These are phyloP conservation scores for Tenthredo amoena DNA, from an alignment of 2,888 invertebrate genomes.

Conservation along the genomic window DNA sequence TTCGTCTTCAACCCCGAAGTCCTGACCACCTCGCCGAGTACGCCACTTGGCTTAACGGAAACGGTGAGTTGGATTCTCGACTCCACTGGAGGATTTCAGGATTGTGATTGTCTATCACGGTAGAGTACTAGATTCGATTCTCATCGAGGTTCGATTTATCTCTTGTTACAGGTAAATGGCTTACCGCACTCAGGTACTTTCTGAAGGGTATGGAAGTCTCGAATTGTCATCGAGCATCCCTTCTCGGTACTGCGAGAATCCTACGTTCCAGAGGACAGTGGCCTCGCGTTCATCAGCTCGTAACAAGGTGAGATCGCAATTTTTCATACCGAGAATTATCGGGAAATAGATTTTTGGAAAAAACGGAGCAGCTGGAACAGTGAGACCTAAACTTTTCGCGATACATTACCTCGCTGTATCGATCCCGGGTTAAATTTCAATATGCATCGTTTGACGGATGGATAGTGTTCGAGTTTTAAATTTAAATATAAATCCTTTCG, in stretches of 20 bases:
- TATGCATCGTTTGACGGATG: constrained; percentile 68
- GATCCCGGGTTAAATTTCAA: constrained; percentile 62
- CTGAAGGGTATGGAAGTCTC: constrained; percentile 80
- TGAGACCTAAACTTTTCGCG: background rate
- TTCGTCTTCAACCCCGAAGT: constrained; percentile 84
- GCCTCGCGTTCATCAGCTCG: constrained; percentile 83
- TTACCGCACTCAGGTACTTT: constrained; percentile 80
- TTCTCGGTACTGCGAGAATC: constrained; percentile 82
- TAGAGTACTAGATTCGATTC: background rate
- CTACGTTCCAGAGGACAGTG: constrained; percentile 83
- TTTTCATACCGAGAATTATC: background rate
- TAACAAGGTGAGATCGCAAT: constrained; percentile 80
- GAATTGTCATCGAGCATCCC: constrained; percentile 80
- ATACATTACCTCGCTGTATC: background rate
- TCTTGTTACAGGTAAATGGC: constrained; percentile 79
- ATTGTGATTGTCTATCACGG: background rate
- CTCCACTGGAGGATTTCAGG: background rate
- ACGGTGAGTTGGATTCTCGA: constrained; percentile 78
- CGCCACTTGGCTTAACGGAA: constrained; percentile 85
- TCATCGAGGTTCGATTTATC: background rate
- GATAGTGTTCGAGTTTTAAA: constrained; percentile 65
- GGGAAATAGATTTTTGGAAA: background rate
- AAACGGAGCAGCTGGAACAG: background rate
- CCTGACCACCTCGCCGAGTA: constrained; percentile 86
- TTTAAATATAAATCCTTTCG: constrained; percentile 67